These are phyloP conservation scores for Atherinosoma microstoma DNA, from an alignment of 2,797 vertebrate species.

Conservation along the genomic window DNA sequence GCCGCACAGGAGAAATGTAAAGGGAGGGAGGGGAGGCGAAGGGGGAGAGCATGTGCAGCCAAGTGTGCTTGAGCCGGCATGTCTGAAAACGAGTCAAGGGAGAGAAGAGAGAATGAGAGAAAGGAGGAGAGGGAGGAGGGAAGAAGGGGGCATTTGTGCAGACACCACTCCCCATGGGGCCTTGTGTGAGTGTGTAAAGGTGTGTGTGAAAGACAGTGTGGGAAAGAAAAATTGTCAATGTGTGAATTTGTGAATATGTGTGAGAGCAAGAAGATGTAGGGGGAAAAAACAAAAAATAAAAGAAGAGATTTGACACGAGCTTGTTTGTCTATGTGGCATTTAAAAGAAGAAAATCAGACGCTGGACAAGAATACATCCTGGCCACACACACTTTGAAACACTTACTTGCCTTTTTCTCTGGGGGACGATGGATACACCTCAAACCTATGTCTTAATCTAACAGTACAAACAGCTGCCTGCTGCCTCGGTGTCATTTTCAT, in stretches of 20 bases:
- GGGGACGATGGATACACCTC: slow-evolving; percentile 43
- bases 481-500: slow-evolving; percentile 71
- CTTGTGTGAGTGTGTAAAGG: slow-evolving; percentile 71
- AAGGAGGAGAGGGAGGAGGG: slow-evolving; percentile 37
- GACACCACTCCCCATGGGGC: slow-evolving; percentile 77
- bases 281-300: slow-evolving; percentile 9
- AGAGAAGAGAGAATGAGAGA: slow-evolving; percentile 52
- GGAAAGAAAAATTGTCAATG: slow-evolving; percentile 70
- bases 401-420: slow-evolving; percentile 30
- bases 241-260: slow-evolving; percentile 76
- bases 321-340: slow-evolving; percentile 60
- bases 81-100: slow-evolving; percentile 81
- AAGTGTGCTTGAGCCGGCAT: slow-evolving; percentile 84
- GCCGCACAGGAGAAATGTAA: slow-evolving; percentile 83
- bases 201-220: slow-evolving; percentile 70
- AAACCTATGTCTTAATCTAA: slow-evolving; percentile 72
- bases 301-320: slow-evolving; percentile 51
- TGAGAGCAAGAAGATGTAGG: slow-evolving; percentile 34
- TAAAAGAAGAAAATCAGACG: slow-evolving; percentile 57
- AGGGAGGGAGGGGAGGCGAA: slow-evolving; percentile 60
- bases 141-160: slow-evolving; percentile 66
- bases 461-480: slow-evolving; percentile 72
- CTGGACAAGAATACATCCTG: slow-evolving; percentile 11
- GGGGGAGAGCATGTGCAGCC: slow-evolving; percentile 79
- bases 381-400: slow-evolving; percentile 11